Percentiles rank a stretch among this genome's conserved stretches.
These are phyloP conservation scores for Calcarius lapponicus DNA, from an alignment of 2,797 vertebrate species.

Conservation along the genomic window DNA sequence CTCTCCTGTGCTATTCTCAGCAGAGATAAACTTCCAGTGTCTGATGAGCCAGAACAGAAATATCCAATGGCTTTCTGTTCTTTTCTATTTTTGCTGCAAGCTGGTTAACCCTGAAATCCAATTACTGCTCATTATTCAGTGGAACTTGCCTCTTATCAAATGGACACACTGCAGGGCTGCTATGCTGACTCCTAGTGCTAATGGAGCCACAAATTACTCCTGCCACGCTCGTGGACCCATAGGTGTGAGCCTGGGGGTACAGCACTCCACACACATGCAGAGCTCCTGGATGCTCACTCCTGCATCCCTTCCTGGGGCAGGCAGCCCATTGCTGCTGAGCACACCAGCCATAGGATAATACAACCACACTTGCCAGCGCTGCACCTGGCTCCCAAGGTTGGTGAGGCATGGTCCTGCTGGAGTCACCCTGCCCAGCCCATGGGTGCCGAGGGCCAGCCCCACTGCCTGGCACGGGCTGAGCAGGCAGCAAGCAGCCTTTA, in stretches of 20 bases:
- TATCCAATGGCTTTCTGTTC: conserved; percentile 55
- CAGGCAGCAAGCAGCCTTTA: not conserved
- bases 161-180: conserved; percentile 11
- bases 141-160: conserved; percentile 60
- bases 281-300: fast-evolving
- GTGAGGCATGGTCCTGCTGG: fast-evolving
- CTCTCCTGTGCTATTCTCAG: conserved; percentile 64
- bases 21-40: conserved; percentile 66
- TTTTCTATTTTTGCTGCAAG: conserved; percentile 59
- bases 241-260: not conserved
- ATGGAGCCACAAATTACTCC: conserved; percentile 59
- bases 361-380: not conserved
- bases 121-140: conserved; percentile 73
- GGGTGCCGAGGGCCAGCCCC: not conserved
- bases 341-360: fast-evolving
- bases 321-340: not conserved
- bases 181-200: not conserved
- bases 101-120: conserved; percentile 75
- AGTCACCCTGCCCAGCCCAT: not conserved
- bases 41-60: conserved; percentile 73
- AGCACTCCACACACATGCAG: fast-evolving
- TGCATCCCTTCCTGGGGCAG: not conserved
- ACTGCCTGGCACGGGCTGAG: fast-evolving
- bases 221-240: not conserved
- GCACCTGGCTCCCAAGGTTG: not conserved